These are phyloP conservation scores for Pachyuromys duprasi DNA, from an alignment of 2,797 vertebrate species.

Conservation along the genomic window DNA sequence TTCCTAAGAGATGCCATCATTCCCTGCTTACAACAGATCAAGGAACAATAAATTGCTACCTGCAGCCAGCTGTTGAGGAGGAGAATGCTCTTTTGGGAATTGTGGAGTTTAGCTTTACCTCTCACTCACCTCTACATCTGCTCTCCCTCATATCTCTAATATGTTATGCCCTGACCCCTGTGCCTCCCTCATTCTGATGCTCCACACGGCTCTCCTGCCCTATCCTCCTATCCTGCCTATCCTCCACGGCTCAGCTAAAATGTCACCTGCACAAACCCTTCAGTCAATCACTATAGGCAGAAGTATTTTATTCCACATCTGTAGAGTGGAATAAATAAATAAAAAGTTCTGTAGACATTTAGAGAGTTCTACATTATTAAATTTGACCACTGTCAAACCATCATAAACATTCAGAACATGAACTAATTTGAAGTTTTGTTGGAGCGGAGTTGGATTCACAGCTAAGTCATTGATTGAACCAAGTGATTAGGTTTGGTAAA, in stretches of 20 bases:
- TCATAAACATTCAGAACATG: not conserved
- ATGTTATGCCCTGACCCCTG: no score
- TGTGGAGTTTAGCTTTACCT: not conserved
- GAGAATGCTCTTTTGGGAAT: not conserved
- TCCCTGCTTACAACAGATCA: not conserved
- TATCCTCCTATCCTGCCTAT: not conserved
- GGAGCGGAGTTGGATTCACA: not conserved
- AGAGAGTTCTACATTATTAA: not conserved
- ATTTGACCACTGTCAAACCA: slow-evolving; percentile 6
- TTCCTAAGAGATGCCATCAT: not conserved
- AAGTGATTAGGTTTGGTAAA: not conserved
- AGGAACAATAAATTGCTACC: not conserved
- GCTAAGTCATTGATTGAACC: not conserved
- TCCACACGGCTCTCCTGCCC: not conserved
- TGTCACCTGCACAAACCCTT: not conserved
- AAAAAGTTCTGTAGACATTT: not conserved
- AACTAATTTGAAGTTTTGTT: not conserved
- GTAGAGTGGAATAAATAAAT: not conserved
- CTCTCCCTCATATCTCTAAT: not conserved
- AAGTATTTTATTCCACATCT: not conserved
- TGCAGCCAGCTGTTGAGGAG: not conserved
- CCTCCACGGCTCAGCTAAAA: not conserved
- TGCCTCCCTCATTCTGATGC: not conserved
- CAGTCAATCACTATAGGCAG: not conserved
- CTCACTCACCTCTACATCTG: not conserved